A percentile compares a stretch with the other conserved stretches of the same genome.
Evolutionary conservation across 2,797 vertebrate species (phyloP).

Genomic region (Smutsia gigantea): DNA sequence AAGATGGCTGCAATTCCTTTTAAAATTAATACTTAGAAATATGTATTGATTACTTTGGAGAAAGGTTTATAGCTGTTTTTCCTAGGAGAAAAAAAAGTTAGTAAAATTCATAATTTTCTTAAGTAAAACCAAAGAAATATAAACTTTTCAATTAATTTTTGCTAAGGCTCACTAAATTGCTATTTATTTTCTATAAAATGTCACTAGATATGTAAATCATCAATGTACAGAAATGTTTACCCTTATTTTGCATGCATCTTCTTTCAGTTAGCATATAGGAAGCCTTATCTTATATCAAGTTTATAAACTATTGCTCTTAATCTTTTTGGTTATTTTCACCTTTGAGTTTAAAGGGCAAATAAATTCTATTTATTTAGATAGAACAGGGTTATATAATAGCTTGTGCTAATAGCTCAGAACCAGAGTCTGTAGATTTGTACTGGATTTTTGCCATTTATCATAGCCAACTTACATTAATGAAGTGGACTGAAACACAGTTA

Average conservation of each 20-base stretch:
- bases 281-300: conserved; percentile 31
- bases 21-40: background rate
- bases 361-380: background rate
- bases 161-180: background rate
- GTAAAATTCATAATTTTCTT: background rate
- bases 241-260: background rate
- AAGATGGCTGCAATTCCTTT: background rate
- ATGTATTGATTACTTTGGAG: background rate
- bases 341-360: background rate
- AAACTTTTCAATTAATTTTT: background rate
- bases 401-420: background rate
- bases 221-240: background rate
- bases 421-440: background rate
- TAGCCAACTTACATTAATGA: background rate
- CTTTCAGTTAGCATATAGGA: background rate
- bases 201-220: background rate
- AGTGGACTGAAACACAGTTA: background rate
- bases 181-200: background rate
- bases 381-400: background rate
- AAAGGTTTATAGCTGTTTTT: background rate
- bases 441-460: background rate
- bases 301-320: background rate
- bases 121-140: background rate
- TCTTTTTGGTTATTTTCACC: background rate
- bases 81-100: background rate